Conservation (phyloP, 2,113 vertebrate genomes). For the Poecile atricapillus region DNA sequence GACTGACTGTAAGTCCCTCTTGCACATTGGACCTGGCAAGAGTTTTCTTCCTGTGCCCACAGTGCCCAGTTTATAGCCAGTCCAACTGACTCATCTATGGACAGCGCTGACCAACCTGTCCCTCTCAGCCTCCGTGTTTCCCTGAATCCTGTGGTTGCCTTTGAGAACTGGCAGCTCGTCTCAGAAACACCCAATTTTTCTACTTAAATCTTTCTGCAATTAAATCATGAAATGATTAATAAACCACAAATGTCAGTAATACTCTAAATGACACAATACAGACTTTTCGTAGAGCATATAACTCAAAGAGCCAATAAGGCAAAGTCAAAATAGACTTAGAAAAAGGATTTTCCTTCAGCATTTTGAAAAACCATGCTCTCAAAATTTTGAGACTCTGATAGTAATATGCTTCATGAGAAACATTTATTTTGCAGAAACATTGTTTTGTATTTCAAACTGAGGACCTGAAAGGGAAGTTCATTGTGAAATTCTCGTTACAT, state of each 20-base stretch:
- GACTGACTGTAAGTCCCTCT: not conserved
- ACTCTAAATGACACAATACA: not conserved
- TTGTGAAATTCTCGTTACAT: not conserved
- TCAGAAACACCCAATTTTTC: not conserved
- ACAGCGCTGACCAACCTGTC: not conserved
- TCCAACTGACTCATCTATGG: not conserved
- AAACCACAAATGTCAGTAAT: not conserved
- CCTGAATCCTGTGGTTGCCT: not conserved
- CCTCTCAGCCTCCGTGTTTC: not conserved
- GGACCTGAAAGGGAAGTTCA: not conserved
- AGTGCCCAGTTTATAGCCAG: not conserved
- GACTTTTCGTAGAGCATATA: not conserved
- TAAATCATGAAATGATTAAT: not conserved
- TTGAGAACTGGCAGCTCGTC: not conserved
- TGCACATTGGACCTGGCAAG: not conserved
- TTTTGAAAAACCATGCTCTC: not conserved
- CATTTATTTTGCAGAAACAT: not conserved
- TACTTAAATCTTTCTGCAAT: not conserved
- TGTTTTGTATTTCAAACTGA: not conserved
- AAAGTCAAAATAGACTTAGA: not conserved
- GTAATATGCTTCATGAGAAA: not conserved
- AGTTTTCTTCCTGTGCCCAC: not conserved
- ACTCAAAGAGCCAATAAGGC: not conserved
- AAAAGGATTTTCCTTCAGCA: not conserved
- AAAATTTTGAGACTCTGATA: not conserved